Evolutionary conservation across 2,797 vertebrate species (phyloP), one percentile per base, ranked within the genome.

Genomic region (Rhinogobio ventralis): DNA sequence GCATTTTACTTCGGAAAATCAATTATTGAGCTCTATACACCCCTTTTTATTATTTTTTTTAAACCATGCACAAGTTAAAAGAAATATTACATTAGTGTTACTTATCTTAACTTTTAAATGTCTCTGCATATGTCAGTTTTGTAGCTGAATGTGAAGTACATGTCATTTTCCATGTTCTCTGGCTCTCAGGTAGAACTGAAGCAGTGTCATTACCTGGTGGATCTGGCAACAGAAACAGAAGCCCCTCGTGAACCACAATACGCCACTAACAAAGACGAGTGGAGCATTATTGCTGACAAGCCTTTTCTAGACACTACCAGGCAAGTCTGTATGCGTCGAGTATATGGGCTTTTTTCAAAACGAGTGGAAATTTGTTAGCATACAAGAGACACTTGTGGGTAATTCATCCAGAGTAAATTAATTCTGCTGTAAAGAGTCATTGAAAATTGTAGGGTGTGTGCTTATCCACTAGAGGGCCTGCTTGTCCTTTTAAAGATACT

Each of bases 191-290:
- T 98, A 72, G 97, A 99, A 86, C 87, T 99, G 90, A 95, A 94
- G 77, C 98, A 96, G 45, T 99, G 98, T 89, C 97, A 99, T 91
- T 99, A 98, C 90, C 91, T 99, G 87, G 97, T 99, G 87, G 98
- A 99, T 90, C 89, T 99, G 86, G 97, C 98, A 86, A 94, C 91
- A 0, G 92, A 93, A 5, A 85, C 88, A 1, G 96, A 98, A 91
- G 94, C 94, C 2, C 92, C 92, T 0, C 94, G 94, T 66, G 98
- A 99, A 90, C 98, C 98, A 0, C 95, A 94, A 17, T 99, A 97
- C 55, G 94, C 97, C 6, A 92, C 96, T 75, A 96, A 92, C 92
- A 97, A 93, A 88, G 98, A 99, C 4, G 97, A 99, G 49, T 99
- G 98, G 98, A 93, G 90, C 46, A 87, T 95, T 83, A 89, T 99